Evolutionary conservation across 2,888 invertebrate species (phyloP).

Genomic region (Zygothrica quintamaculata): DNA sequence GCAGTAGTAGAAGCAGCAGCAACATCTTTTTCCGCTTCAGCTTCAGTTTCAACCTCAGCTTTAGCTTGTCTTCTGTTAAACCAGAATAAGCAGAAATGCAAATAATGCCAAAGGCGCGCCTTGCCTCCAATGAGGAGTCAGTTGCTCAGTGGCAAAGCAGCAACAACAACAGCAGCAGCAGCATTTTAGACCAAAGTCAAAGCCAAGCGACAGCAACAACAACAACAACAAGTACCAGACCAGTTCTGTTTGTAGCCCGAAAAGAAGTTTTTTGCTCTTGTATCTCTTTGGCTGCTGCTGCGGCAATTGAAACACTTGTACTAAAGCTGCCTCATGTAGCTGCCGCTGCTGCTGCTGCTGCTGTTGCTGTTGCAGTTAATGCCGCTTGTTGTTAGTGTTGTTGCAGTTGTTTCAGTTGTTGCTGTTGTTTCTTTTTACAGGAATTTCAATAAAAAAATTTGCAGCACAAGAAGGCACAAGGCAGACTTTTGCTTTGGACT

Average conservation of each 20-base stretch:
- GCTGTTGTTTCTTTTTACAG: slow-evolving; percentile 63
- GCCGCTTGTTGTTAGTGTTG: slow-evolving; percentile 33
- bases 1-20: slow-evolving; percentile 24
- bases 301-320: slow-evolving; percentile 77
- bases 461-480: slow-evolving; percentile 59
- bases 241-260: slow-evolving; percentile 67
- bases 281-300: slow-evolving; percentile 44
- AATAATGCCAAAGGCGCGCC: slow-evolving; percentile 65
- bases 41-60: slow-evolving; percentile 3
- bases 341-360: slow-evolving; percentile 38
- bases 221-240: slow-evolving; percentile 57
- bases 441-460: slow-evolving; percentile 80
- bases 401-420: slow-evolving; percentile 26
- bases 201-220: slow-evolving; percentile 42
- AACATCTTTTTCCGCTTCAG: slow-evolving; percentile 11
- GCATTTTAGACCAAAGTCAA: slow-evolving; percentile 78
- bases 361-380: slow-evolving; percentile 22
- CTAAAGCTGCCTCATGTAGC: slow-evolving; percentile 51
- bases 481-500: slow-evolving; percentile 76
- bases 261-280: slow-evolving; percentile 65
- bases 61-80: slow-evolving; percentile 30
- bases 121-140: slow-evolving; percentile 38
- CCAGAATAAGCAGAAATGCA: slow-evolving; percentile 73
- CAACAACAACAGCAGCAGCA: slow-evolving; percentile 34
- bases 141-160: slow-evolving; percentile 34